A percentile compares a stretch with the other conserved stretches of the same genome.
Conservation (phyloP, 2,113 vertebrate species). For the Onychostoma macrolepis region DNA sequence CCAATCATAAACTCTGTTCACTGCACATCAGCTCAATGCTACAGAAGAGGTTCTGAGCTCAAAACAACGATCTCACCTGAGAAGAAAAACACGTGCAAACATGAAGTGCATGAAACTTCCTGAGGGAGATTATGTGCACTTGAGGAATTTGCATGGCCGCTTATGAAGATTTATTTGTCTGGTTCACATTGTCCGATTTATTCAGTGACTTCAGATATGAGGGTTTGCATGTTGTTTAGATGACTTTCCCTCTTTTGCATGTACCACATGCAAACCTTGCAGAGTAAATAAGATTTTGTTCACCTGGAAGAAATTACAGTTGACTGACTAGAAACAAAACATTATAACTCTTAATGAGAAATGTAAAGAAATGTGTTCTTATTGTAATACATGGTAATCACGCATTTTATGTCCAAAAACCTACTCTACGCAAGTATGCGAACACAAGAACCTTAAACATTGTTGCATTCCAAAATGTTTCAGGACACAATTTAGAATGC, state of each 20-base stretch:
- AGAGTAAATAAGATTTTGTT: neutral
- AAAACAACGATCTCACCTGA: slow-evolving; percentile 39
- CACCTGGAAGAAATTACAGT: slow-evolving; percentile 13
- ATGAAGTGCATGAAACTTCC: neutral
- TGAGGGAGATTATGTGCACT: neutral
- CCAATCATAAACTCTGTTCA: slow-evolving; percentile 74
- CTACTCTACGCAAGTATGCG: too few species aligned
- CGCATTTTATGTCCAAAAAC: too few species aligned
- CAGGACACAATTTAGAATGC: too few species aligned
- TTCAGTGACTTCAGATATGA: neutral
- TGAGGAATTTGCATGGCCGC: slow-evolving; percentile 8
- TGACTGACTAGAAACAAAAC: slow-evolving; percentile 10
- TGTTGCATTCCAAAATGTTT: too few species aligned
- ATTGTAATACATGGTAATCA: too few species aligned
- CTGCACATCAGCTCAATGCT: neutral
- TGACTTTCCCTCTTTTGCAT: neutral
- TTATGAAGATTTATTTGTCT: neutral
- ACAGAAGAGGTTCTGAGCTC: neutral
- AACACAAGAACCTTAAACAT: too few species aligned
- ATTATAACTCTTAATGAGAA: neutral
- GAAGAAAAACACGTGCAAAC: slow-evolving; percentile 21
- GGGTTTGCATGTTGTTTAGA: neutral
- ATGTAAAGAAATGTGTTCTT: neutral
- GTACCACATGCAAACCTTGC: neutral
- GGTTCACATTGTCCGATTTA: neutral